Percentiles rank a stretch among this genome's conserved stretches.
These are phyloP conservation scores for Portevinia maculata DNA, from an alignment of 2,888 invertebrate genomes.

Conservation along the genomic window DNA sequence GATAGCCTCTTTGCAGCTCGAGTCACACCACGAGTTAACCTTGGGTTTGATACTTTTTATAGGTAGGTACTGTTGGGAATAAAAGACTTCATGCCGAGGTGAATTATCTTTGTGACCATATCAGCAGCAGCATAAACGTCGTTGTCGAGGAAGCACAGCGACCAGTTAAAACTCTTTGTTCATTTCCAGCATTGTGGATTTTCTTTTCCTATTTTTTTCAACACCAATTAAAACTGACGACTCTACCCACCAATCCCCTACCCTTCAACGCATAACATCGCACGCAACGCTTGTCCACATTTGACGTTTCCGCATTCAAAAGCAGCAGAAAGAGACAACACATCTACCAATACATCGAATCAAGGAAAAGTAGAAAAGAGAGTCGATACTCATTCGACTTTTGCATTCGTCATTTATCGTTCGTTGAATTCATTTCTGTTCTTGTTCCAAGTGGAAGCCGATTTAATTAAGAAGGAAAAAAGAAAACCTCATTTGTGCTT, in stretches of 20 bases:
- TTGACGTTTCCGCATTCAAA: slow-evolving; percentile 10
- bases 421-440: slow-evolving; percentile 33
- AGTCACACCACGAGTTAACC: no score
- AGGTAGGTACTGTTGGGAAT: no score
- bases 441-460: slow-evolving; percentile 4
- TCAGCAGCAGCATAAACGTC: no score
- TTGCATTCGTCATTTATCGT: slow-evolving; percentile 57
- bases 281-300: not conserved
- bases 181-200: no score
- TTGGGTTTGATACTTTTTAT: no score
- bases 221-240: not conserved
- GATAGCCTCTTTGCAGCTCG: no score
- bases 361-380: slow-evolving; percentile 55
- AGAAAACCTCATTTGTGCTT: not conserved
- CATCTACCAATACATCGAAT: not conserved
- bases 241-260: slow-evolving; percentile 7
- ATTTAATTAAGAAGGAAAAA: no score
- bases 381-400: slow-evolving; percentile 18
- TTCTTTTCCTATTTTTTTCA: no score
- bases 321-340: slow-evolving; percentile 48
- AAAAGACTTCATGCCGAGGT: no score
- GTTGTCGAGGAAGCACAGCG: no score
- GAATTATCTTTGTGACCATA: no score
- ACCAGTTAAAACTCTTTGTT: no score
- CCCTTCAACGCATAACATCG: slow-evolving; percentile 41